Evolutionary conservation across 2,888 invertebrate genomes (phyloP), one percentile per base, ranked within the genome.

Genomic region (Sturmia bella): DNA sequence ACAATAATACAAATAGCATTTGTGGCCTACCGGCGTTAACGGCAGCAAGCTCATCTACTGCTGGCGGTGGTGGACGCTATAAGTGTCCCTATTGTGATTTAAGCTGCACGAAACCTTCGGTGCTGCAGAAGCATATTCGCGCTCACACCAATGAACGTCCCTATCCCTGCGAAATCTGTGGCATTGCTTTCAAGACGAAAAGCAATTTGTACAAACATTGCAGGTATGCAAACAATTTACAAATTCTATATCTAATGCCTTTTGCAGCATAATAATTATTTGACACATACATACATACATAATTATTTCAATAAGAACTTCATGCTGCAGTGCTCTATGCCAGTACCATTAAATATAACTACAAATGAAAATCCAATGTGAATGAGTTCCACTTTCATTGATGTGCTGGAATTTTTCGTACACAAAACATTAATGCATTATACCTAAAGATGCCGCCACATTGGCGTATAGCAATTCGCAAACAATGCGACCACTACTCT

Each of bases 111-210:
- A 98, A 98, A 91, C 97, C 97, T 78, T 97, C 97, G 90, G 97
- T 98, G 85, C 93, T 98, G 84, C 95, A 97, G 91, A 98, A 98
- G 92, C 98, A 98, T 92, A 96, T 98, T 91, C 94, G 97, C 88
- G 96, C 97, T 81, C 97, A 98, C 91, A 97, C 98, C 56, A 97
- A 97, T 90, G 97, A 98, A 91, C 93, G 97, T 87, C 97, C 97
- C 76, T 98, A 95, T 92, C 97, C 97, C 32, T 98, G 97, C 92
- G 92, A 93, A 87, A 94, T 95, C 85, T 98, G 97, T 91, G 96
- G 96, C 85, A 96, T 97, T 91, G 96, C 97, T 87, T 98, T 98
- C 92, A 98, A 98, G 91, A 98, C 98, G 21, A 96, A 96, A 91
- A 97, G 97, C 87, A 98, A 98, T 91, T 93, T 97, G 85, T 97